Evolutionary conservation across 2,888 invertebrate genomes (phyloP), one percentile per base, ranked within the genome.

Genomic region (Leptopilina syphax): DNA sequence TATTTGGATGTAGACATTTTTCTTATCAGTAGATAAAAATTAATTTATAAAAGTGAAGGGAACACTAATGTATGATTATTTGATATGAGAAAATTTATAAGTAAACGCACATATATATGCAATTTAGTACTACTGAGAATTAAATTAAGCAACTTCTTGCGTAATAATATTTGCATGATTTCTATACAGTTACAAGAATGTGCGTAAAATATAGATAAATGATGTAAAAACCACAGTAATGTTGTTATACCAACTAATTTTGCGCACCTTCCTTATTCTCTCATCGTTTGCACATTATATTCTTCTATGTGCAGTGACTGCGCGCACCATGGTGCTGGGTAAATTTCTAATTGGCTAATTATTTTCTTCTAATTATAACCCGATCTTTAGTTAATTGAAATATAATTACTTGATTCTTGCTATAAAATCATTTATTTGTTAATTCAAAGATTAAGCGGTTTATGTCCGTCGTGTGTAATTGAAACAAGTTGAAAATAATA

Each of bases 131-230:
- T 13, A 70, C 70, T 54, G 3, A 27, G 70, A 70, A 70, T 70
- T 70, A 54, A 70, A 70, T 70, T 70, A 70, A 70, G 70, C 70
- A 54, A 70, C 70, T 70, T 70, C 70, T 70, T 54, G 70, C 70
- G 27, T 70, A 70, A 13, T 7, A 24, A 9, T 63, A 63, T 63
- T 63, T 54, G 54, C 70, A 70, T 70, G 70, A 70, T 70, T 70
- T 70, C 70, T 70, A 27, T 70, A 54, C 54, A 54, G 70, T 70
- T 70, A 70, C 27, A 47, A 70, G 54, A 54, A 18, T 70, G 54
- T 70, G 70, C 27, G 70, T 34, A 70, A 70, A 70, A 54, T 27
- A 27, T 50, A 70, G 54, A 54, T 70, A 70, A 70, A 70, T 70
- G 27, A 70, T 70, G 70, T 70, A 24, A 70, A 70, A 70, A 70